phyloP scores from a whole-genome alignment of 1,140 invertebrate genomes.

The Branchinecta lynchi region DNA sequence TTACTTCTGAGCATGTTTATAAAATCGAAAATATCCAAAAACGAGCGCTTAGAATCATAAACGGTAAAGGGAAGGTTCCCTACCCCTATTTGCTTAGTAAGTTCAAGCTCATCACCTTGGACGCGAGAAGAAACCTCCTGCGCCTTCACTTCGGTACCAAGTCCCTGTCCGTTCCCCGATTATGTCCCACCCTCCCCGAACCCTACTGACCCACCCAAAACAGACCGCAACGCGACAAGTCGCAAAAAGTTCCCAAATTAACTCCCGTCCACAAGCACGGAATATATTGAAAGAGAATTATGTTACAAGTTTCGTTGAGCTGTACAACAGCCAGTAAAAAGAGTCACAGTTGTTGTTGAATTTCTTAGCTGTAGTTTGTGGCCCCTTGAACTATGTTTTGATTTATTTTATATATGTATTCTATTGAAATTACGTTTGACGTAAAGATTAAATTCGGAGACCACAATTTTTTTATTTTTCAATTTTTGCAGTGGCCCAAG shows the following conservation, averaged over 20 bases:
- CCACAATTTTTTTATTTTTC: too few relatives aligned
- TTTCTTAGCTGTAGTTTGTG: not conserved
- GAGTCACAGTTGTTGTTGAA: not conserved
- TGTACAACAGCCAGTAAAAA: not conserved
- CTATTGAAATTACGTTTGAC: not conserved
- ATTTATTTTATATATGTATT: constrained; percentile 7
- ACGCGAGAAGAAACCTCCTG: constrained; percentile 3
- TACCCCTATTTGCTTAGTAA: too few relatives aligned
- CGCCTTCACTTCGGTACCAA: too few relatives aligned
- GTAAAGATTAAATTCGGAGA: constrained; percentile 1
- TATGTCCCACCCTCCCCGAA: too few relatives aligned
- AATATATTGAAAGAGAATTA: not conserved
- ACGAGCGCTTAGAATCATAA: too few relatives aligned
- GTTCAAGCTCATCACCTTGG: too few relatives aligned
- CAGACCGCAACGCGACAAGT: not conserved
- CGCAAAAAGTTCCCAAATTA: constrained; percentile 5
- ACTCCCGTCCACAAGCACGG: constrained; percentile 2
- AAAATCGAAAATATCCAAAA: too few relatives aligned
- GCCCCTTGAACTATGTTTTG: not conserved
- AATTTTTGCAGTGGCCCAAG: too few relatives aligned
- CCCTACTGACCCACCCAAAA: not conserved
- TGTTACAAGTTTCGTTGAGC: constrained; percentile 1
- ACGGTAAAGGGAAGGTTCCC: too few relatives aligned
- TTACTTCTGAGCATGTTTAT: too few relatives aligned
- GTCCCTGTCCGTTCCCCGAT: too few relatives aligned